A percentile compares a stretch with the other conserved stretches of the same genome.
Evolutionary conservation across 2,113 vertebrate species (phyloP).

Genomic region (Semnornis frantzii): DNA sequence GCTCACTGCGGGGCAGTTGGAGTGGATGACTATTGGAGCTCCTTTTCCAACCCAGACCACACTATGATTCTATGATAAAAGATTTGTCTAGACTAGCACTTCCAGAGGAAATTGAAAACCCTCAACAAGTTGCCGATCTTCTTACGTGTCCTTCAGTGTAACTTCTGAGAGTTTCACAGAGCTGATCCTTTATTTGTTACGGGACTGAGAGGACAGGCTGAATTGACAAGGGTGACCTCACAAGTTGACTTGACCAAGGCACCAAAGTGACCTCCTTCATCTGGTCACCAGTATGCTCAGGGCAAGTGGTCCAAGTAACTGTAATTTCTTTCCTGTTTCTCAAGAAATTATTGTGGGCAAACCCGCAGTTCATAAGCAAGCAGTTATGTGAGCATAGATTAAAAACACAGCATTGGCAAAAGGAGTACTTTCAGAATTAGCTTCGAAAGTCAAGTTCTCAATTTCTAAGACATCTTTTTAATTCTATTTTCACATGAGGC

Average conservation of each 20-base stretch:
- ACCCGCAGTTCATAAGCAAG: background rate
- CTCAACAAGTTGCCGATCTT: background rate
- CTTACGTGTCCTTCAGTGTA: background rate
- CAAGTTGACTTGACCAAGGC: background rate
- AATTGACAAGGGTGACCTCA: background rate
- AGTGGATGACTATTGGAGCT: too few species aligned
- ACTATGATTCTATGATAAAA: background rate
- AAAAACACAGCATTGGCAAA: background rate
- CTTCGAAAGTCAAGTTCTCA: background rate
- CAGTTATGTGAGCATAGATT: background rate
- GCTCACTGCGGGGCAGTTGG: too few species aligned
- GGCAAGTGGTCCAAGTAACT: background rate
- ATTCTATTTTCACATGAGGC: background rate
- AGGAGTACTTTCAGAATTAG: background rate
- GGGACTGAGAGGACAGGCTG: background rate
- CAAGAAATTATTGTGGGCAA: background rate
- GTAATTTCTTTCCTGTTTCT: background rate
- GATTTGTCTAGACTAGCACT: background rate
- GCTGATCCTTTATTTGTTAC: background rate
- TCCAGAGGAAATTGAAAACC: background rate
- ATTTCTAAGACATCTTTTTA: background rate
- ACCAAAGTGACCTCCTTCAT: background rate
- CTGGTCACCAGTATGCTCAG: background rate
- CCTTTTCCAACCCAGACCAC: too few species aligned
- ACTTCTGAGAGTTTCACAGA: background rate